Evolutionary conservation across 1,140 invertebrate genomes (phyloP).

Genomic region (Leptinotarsa texana): DNA sequence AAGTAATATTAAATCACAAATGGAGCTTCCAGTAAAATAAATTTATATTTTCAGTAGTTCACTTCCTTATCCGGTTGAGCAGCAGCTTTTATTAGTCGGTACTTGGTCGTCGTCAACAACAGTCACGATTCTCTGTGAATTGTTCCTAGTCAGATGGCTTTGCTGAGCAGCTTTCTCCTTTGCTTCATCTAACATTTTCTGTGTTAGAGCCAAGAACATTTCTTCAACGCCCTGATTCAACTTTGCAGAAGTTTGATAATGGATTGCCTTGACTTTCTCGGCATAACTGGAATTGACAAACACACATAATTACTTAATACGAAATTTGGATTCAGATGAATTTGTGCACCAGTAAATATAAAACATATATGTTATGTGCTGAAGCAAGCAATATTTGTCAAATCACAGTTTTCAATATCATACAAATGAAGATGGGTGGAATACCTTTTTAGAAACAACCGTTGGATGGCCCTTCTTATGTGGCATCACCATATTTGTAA

Average conservation of each 20-base stretch:
- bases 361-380: no score
- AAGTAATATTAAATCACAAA: constrained; percentile 3
- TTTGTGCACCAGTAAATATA: no score
- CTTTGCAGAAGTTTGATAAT: constrained; percentile 96
- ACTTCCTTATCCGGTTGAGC: not conserved
- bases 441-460: no score
- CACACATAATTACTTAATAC: no score
- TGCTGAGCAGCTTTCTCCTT: constrained; percentile 58
- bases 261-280: constrained; percentile 87
- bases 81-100: constrained; percentile 17
- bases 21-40: not conserved
- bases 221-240: constrained; percentile 91
- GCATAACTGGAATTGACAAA: constrained; percentile 72
- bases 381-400: no score
- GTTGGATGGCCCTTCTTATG: no score
- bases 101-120: constrained; percentile 65
- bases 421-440: no score
- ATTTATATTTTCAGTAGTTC: not conserved
- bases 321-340: no score
- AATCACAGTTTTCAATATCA: no score
- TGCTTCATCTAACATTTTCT: constrained; percentile 65
- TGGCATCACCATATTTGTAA: no score
- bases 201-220: constrained; percentile 85
- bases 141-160: constrained; percentile 58
- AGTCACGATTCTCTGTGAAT: constrained; percentile 61